These are phyloP conservation scores for Hemicentrotus pulcherrimus DNA, from an alignment of 35 echinoderm and acorn worm genomes.

Conservation along the genomic window DNA sequence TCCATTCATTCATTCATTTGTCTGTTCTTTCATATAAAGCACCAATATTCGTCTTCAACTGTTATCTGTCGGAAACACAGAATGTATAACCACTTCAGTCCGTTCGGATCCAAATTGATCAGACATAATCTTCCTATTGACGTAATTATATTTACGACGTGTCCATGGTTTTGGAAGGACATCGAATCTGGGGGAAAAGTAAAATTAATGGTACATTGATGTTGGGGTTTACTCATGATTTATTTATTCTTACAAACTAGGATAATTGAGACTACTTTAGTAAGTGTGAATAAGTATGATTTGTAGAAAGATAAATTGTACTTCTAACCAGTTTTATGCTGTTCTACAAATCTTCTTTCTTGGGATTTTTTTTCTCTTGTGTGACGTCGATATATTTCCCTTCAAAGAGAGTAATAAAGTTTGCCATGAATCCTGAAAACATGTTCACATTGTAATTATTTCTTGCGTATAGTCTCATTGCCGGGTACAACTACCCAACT, in stretches of 20 bases:
- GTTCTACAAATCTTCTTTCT: background rate
- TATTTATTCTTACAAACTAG: background rate
- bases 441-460: background rate
- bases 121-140: background rate
- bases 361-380: conserved; percentile 7
- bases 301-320: background rate
- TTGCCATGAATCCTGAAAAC: conserved; percentile 31
- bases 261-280: background rate
- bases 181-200: background rate
- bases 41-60: background rate
- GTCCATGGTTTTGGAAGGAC: too few species aligned
- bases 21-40: background rate
- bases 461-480: background rate
- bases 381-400: conserved; percentile 31
- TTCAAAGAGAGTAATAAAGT: conserved; percentile 41
- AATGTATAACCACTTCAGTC: too few species aligned
- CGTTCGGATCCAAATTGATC: too few species aligned
- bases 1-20: background rate
- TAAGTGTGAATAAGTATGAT: background rate
- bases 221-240: background rate
- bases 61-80: background rate
- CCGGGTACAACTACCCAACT: too few species aligned
- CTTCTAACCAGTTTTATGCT: background rate
- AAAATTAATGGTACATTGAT: background rate
- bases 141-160: too few species aligned